Percentiles rank a stretch among this genome's conserved stretches.
Conservation (phyloP, 2,888 invertebrate species). For the Folsomia candida region DNA sequence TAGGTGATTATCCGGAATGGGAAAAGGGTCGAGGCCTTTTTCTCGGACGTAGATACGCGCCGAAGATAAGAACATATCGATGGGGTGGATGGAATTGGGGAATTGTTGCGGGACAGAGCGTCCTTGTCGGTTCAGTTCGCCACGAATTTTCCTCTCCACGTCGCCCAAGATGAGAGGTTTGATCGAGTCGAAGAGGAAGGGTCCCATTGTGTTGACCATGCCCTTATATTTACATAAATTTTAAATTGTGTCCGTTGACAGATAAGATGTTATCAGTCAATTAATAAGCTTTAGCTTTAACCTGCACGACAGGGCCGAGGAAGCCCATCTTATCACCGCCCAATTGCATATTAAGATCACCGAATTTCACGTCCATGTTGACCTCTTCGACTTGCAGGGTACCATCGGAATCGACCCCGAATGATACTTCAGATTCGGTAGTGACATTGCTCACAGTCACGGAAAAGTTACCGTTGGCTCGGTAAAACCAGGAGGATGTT, state of each 20-base stretch:
- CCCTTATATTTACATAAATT: constrained; percentile 56
- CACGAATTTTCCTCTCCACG: constrained; percentile 70
- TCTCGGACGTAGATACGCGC: constrained; percentile 62
- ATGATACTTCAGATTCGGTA: constrained; percentile 66
- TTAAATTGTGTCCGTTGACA: neutral
- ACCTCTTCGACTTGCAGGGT: constrained; percentile 74
- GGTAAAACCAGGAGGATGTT: constrained; percentile 68
- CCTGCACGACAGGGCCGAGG: constrained; percentile 64
- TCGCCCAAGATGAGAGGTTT: constrained; percentile 74
- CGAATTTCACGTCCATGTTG: constrained; percentile 73
- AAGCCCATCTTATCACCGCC: constrained; percentile 80
- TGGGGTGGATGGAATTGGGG: constrained; percentile 80
- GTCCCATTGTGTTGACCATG: constrained; percentile 76
- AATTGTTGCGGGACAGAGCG: constrained; percentile 70
- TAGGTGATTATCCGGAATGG: constrained; percentile 57
- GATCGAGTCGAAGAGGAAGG: constrained; percentile 78
- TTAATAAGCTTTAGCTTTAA: constrained; percentile 22
- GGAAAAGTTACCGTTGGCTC: constrained; percentile 71
- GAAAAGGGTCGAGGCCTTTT: constrained; percentile 72
- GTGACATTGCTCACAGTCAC: constrained; percentile 70
- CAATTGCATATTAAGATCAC: constrained; percentile 65
- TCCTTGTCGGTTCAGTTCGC: constrained; percentile 71
- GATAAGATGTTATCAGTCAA: neutral
- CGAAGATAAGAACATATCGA: constrained; percentile 78
- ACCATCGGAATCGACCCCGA: constrained; percentile 70